A percentile compares a stretch with the other conserved stretches of the same genome.
These are phyloP conservation scores for Pachypanchax playfairii DNA, from an alignment of 2,113 vertebrate genomes.

Conservation along the genomic window DNA sequence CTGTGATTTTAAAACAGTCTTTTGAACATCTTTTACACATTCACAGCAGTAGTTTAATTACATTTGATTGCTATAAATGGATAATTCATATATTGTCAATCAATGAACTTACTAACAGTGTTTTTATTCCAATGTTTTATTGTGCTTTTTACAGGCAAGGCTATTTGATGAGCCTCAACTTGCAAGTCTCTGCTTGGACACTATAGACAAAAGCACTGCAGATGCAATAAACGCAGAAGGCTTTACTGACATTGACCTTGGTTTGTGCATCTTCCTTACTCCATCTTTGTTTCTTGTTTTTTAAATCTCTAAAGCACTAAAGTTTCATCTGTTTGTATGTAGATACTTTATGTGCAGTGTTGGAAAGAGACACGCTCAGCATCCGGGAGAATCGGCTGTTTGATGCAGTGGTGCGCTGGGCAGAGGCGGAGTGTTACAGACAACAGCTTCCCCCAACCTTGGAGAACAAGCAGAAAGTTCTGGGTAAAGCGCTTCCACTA, in stretches of 20 bases:
- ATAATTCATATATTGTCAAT: too few species aligned
- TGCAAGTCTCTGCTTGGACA: conserved; percentile 92
- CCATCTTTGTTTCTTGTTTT: neutral
- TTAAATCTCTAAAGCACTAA: neutral
- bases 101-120: too few species aligned
- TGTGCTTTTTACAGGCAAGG: conserved; percentile 81
- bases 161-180: conserved; percentile 95
- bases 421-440: conserved; percentile 92
- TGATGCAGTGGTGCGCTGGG: conserved; percentile 92
- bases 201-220: conserved; percentile 92
- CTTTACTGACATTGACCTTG: conserved; percentile 92
- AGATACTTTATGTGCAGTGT: conserved; percentile 92
- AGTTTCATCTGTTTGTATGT: conserved; percentile 22
- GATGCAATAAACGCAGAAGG: conserved; percentile 93
- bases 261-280: conserved; percentile 63
- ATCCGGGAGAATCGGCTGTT: conserved; percentile 94
- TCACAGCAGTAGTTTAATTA: too few species aligned
- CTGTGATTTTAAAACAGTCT: too few species aligned
- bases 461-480: conserved; percentile 91
- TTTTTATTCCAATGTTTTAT: too few species aligned
- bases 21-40: too few species aligned
- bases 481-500: conserved; percentile 91
- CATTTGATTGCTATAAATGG: too few species aligned
- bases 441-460: conserved; percentile 88
- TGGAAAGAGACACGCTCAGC: conserved; percentile 93